Evolutionary conservation across 30 jellyfish, hydroid and myxozoan species (phyloP).

Genomic region (Morbakka virulenta): DNA sequence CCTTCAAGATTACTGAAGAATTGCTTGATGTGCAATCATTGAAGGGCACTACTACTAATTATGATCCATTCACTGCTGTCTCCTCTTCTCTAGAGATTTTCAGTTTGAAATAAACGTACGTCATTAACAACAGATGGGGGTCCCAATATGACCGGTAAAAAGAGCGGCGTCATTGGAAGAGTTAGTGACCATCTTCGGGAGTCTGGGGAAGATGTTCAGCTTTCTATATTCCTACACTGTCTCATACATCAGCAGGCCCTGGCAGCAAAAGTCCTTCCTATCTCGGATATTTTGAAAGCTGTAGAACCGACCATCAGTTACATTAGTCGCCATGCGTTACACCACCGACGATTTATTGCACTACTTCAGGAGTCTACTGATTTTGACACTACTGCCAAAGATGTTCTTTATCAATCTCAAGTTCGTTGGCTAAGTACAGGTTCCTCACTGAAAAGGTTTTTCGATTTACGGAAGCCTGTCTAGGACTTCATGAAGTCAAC

Average conservation of each 20-base stretch:
- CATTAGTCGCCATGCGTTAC: neutral
- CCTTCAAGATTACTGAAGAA: slow-evolving; percentile 6
- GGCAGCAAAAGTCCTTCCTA: slow-evolving; percentile 1
- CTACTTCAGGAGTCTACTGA: slow-evolving; percentile 13
- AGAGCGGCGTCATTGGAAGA: neutral
- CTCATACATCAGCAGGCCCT: slow-evolving; percentile 29
- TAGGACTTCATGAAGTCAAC: neutral
- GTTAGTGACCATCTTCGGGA: neutral
- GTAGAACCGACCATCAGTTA: neutral
- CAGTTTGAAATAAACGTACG: slow-evolving; percentile 14
- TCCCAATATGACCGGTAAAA: slow-evolving; percentile 19
- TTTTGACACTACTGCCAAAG: neutral
- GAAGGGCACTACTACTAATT: slow-evolving; percentile 31
- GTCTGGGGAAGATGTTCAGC: neutral
- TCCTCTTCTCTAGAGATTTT: slow-evolving; percentile 1
- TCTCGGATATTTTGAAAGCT: neutral
- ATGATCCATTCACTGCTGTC: slow-evolving; percentile 16
- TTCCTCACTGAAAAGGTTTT: slow-evolving; percentile 3
- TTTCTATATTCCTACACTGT: slow-evolving; percentile 1
- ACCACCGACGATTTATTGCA: slow-evolving; percentile 22
- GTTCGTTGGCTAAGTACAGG: slow-evolving; percentile 20
- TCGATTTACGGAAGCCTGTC: neutral
- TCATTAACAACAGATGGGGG: slow-evolving; percentile 3
- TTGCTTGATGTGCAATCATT: slow-evolving; percentile 26
- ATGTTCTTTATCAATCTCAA: neutral